Conservation (phyloP, 2,888 invertebrate species). For the Polymixis flavicincta region DNA sequence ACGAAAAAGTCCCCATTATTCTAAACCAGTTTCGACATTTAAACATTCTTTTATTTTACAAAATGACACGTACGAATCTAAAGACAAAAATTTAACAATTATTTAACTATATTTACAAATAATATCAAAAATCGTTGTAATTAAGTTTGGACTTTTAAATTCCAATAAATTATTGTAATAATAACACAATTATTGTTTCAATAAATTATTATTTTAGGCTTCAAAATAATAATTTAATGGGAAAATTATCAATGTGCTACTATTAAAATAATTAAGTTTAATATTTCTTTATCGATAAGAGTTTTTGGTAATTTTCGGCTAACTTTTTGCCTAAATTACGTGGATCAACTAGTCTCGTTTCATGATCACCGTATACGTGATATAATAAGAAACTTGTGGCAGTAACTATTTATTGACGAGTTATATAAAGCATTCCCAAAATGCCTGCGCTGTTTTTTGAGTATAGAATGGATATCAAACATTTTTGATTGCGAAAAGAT, state of each 20-base stretch:
- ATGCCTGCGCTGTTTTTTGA: not conserved
- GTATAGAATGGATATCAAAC: not conserved
- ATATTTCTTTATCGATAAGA: conserved; percentile 52
- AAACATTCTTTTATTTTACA: conserved; percentile 60
- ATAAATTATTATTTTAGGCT: conserved; percentile 19
- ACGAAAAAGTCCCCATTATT: conserved; percentile 6
- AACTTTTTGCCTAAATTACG: not conserved
- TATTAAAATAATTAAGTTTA: conserved; percentile 45
- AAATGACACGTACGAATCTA: conserved; percentile 68
- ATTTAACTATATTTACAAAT: conserved; percentile 64
- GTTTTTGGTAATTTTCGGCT: conserved; percentile 9
- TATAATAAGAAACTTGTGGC: not conserved
- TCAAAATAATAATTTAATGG: conserved; percentile 21
- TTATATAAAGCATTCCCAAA: not conserved
- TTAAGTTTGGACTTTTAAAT: conserved; percentile 72
- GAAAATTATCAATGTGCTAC: conserved; percentile 8
- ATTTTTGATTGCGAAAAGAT: not conserved
- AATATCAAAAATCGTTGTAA: conserved; percentile 74
- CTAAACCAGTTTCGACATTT: conserved; percentile 48
- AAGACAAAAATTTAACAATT: conserved; percentile 65
- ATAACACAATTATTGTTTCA: conserved; percentile 36
- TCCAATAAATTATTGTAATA: conserved; percentile 58
- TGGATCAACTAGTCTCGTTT: not conserved
- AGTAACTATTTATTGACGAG: not conserved
- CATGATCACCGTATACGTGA: conserved; percentile 7